phyloP scores from a whole-genome alignment of 1,140 invertebrate genomes.

The Meloidogyne floridensis region DNA sequence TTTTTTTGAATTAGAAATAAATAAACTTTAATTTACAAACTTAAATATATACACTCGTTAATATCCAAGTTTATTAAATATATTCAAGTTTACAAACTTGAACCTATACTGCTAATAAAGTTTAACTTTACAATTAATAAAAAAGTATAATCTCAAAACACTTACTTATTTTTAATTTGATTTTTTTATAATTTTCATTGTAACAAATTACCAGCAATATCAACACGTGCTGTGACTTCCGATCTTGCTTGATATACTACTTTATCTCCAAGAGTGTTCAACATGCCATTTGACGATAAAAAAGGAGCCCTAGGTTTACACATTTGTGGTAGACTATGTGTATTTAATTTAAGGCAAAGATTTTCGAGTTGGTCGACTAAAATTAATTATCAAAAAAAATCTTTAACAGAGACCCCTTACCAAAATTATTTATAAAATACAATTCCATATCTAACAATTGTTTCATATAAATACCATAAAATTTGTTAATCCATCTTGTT shows the following conservation, averaged over 20 bases:
- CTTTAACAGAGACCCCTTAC: background rate
- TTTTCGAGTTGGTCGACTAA: background rate
- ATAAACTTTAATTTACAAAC: background rate
- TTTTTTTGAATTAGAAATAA: background rate
- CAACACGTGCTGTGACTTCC: conserved; percentile 8
- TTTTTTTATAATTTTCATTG: no score
- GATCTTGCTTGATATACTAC: background rate
- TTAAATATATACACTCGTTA: conserved; percentile 30
- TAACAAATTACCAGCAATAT: conserved; percentile 15
- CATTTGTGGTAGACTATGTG: background rate
- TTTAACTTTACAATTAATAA: background rate
- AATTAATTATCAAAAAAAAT: background rate
- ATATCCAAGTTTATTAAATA: conserved; percentile 25
- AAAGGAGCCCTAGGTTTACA: background rate
- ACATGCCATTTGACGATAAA: background rate
- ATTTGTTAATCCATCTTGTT: background rate
- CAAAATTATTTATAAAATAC: background rate
- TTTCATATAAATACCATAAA: background rate
- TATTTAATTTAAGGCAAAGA: background rate
- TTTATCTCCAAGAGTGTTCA: background rate
- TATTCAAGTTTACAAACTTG: conserved; percentile 25
- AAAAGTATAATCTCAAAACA: no score
- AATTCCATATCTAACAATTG: background rate
- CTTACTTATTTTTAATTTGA: no score
- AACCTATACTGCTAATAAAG: background rate